phyloP scores from a whole-genome alignment of 2,113 vertebrate genomes.

The Gnathonemus echidnorhynchus region DNA sequence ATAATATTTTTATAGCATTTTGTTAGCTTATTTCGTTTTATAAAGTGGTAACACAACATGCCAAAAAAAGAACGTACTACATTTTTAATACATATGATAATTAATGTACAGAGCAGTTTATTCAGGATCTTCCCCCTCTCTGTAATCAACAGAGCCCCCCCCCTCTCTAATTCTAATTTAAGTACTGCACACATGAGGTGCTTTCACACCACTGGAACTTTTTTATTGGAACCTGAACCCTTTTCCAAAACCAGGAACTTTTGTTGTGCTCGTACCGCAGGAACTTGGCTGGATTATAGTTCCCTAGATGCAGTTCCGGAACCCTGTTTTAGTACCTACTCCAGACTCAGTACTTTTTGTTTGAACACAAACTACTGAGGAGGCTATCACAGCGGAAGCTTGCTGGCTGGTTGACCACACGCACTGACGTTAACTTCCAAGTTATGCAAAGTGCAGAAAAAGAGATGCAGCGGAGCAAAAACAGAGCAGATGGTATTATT shows the following conservation, averaged over 20 bases:
- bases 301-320: neutral
- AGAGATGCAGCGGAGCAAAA: neutral
- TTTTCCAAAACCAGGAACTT: neutral
- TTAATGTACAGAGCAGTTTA: neutral
- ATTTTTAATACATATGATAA: neutral
- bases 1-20: neutral
- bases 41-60: neutral
- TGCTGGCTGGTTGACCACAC: neutral
- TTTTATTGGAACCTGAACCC: neutral
- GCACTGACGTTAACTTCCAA: neutral
- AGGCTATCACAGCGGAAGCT: neutral
- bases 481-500: neutral
- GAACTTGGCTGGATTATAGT: neutral
- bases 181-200: neutral
- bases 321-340: neutral
- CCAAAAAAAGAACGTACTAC: neutral
- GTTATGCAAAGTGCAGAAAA: neutral
- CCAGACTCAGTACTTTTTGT: neutral
- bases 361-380: neutral
- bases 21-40: neutral
- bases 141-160: neutral
- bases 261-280: neutral
- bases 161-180: neutral
- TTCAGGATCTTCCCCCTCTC: neutral
- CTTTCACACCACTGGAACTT: neutral